Conservation (phyloP, 2,113 vertebrate genomes). For the Stegastes partitus region DNA sequence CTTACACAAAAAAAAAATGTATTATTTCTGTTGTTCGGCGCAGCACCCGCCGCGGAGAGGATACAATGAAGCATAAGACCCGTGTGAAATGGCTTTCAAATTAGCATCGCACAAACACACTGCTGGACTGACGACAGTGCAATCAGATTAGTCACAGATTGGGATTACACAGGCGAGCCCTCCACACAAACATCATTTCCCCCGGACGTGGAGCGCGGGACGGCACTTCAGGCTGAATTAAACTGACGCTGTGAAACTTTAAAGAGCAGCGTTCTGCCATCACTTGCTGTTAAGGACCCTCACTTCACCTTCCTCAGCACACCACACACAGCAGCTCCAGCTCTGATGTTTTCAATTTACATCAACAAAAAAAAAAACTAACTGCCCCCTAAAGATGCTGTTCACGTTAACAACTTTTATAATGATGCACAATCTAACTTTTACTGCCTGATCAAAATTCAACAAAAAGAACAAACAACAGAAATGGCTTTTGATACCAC, state of each 20-base stretch:
- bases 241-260: conserved; percentile 59
- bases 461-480: too few relatives aligned
- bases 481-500: too few relatives aligned
- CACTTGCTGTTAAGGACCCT: too few relatives aligned
- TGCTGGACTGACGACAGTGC: conserved; percentile 28
- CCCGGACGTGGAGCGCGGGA: conserved; percentile 16
- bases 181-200: conserved; percentile 49
- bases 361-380: too few relatives aligned
- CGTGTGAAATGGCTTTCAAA: conserved; percentile 54
- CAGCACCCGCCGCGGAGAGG: not conserved
- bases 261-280: not conserved
- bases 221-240: conserved; percentile 43
- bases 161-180: conserved; percentile 66
- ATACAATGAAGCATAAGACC: conserved; percentile 50
- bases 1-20: not conserved
- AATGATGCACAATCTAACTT: too few relatives aligned
- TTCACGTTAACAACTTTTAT: too few relatives aligned
- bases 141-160: conserved; percentile 77
- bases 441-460: too few relatives aligned
- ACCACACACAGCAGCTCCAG: too few relatives aligned
- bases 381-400: too few relatives aligned
- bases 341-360: too few relatives aligned
- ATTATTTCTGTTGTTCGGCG: conserved; percentile 44
- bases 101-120: conserved; percentile 60
- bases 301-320: too few relatives aligned